Base-by-base conservation (phyloP, 2,888 invertebrate species). In the Sarcophaga variegata region DNA sequence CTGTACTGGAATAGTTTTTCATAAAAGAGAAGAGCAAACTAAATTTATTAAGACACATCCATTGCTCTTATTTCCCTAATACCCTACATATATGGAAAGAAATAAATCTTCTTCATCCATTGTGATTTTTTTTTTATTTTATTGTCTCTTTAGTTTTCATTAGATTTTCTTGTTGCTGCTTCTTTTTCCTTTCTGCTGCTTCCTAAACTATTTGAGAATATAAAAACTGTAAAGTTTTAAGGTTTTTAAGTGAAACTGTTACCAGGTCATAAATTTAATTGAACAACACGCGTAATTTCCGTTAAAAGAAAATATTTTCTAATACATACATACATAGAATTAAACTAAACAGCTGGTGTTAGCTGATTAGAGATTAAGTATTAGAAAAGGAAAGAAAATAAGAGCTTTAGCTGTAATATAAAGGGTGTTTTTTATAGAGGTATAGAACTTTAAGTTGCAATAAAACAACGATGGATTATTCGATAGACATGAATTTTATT, bases 211-310 rank as follows among this genome's bases (percentile, higher is more conserved):
- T 62, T 63, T 37, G 10, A 37, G 66, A 71, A 70, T 60, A 70
- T 64, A 71, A 45, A 60, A 81, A 81, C 76, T 71, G 76, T 76
- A 84, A 84, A 76, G 62, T 84, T 71, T 76, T 62, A 66, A 49
- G 54, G 60, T 76, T 60, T 66, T 4, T 62, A 20, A 60, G 64
- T 81, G 62, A 66, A 80, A 54, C 10, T 45, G 49, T 62, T 69
- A 79, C 10, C 70, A 72, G 66, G 84, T 81, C 80, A 71, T 84
- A 81, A 81, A 84, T 84, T 84, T 76, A 76, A 71, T 71, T 84
- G 60, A 81, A 76, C 62, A 71, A 67, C 70, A 67, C 70, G 84
- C 60, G 20, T 64, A 75, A 78, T 83, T 75, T 83, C 69, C 77
- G 47, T 74, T 37, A 37, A 25, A 54, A 45, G 45, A 78, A 79